These are phyloP conservation scores for Anguilla japonica DNA, from an alignment of 2,113 vertebrate genomes.

Conservation along the genomic window DNA sequence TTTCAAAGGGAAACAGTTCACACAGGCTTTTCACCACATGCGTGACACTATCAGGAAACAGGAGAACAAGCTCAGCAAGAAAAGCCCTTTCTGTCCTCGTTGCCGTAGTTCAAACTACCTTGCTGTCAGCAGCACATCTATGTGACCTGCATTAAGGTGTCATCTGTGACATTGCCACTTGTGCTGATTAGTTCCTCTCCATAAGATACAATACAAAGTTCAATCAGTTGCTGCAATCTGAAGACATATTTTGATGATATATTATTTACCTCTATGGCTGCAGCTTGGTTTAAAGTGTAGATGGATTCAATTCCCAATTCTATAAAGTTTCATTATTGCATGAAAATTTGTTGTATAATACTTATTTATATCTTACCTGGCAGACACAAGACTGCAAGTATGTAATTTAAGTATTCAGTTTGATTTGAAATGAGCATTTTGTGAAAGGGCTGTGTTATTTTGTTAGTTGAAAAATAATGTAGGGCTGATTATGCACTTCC, in stretches of 20 bases:
- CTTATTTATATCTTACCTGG: neutral
- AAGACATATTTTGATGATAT: neutral
- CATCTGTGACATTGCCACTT: neutral
- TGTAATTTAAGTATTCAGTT: neutral
- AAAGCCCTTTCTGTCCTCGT: neutral
- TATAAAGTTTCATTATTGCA: neutral
- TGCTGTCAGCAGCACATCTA: neutral
- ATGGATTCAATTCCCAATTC: neutral
- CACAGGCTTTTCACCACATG: slow-evolving; percentile 7
- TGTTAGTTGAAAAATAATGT: neutral
- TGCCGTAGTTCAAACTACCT: neutral
- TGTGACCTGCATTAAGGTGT: neutral
- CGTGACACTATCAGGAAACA: slow-evolving; percentile 17
- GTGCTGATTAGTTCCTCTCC: neutral
- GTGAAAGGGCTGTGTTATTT: neutral
- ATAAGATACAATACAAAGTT: neutral
- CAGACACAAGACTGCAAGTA: neutral
- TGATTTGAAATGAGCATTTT: neutral
- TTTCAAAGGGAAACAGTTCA: neutral
- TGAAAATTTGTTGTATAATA: neutral
- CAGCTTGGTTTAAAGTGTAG: neutral
- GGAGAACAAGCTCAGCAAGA: neutral
- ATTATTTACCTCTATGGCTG: neutral
- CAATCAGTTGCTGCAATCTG: neutral
- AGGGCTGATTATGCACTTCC: neutral